Conservation (phyloP, 2,797 vertebrate species). For the Peromyscus melanophrys region DNA sequence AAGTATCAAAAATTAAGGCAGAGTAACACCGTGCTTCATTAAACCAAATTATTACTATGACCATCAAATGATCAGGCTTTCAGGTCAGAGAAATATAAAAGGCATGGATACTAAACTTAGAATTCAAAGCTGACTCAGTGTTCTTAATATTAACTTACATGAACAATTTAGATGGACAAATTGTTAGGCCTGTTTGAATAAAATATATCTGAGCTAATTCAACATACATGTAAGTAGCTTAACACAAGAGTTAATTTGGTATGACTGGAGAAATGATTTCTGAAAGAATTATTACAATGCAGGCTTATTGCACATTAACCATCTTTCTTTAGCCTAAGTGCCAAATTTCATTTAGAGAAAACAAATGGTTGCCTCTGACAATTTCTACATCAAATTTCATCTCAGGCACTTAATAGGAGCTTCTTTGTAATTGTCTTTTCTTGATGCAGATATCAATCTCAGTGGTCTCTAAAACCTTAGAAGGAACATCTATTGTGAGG, state of each 20-base stretch:
- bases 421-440: conserved; percentile 32
- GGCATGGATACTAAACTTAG: neutral
- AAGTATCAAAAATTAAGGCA: neutral
- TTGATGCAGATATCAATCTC: conserved; percentile 17
- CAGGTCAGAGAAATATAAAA: neutral
- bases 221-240: neutral
- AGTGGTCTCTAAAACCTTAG: neutral
- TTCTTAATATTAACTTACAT: neutral
- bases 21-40: neutral
- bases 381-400: conserved; percentile 62
- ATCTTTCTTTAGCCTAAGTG: neutral
- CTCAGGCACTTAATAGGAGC: conserved; percentile 46
- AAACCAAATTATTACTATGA: neutral
- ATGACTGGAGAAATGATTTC: neutral
- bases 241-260: neutral
- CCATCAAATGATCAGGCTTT: neutral
- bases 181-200: neutral
- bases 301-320: conserved; percentile 25
- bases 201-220: conserved; percentile 24
- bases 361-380: conserved; percentile 44
- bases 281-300: neutral
- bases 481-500: neutral
- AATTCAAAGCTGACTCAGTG: neutral
- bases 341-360: conserved; percentile 27
- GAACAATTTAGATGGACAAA: neutral